Percentiles rank a stretch among this genome's conserved stretches.
These are phyloP conservation scores for Leucosticte australis DNA, from an alignment of 2,113 vertebrate species.

Conservation along the genomic window DNA sequence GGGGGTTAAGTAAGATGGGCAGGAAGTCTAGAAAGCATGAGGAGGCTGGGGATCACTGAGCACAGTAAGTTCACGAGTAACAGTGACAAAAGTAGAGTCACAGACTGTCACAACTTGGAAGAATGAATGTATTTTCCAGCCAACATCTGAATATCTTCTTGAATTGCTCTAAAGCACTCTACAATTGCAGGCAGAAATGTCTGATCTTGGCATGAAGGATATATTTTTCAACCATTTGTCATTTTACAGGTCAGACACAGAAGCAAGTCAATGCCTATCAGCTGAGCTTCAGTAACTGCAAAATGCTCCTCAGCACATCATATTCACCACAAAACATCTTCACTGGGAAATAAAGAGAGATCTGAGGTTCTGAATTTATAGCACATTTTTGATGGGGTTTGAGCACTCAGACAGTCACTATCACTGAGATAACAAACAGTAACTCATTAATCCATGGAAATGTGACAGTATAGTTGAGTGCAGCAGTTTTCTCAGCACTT, in stretches of 20 bases:
- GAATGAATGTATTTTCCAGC: background rate
- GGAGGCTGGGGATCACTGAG: background rate
- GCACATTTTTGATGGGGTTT: background rate
- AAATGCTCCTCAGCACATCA: background rate
- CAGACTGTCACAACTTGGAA: background rate
- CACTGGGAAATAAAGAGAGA: background rate
- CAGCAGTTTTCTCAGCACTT: conserved; percentile 22
- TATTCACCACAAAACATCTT: background rate
- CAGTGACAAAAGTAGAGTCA: background rate
- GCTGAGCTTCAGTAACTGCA: background rate
- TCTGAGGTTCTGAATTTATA: background rate
- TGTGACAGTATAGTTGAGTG: background rate
- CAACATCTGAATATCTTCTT: background rate
- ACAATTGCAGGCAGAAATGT: background rate
- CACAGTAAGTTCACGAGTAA: background rate
- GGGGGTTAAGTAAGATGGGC: background rate
- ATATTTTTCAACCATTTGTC: background rate
- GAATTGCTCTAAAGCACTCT: background rate
- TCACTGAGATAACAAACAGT: background rate
- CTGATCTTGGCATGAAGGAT: background rate
- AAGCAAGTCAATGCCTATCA: background rate
- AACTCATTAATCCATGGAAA: conserved; percentile 15
- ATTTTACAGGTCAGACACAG: background rate
- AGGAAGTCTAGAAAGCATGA: background rate
- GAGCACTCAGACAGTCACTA: background rate